Evolutionary conservation across 2,113 vertebrate species (phyloP).

Genomic region (Nothocercus nigrocapillus): DNA sequence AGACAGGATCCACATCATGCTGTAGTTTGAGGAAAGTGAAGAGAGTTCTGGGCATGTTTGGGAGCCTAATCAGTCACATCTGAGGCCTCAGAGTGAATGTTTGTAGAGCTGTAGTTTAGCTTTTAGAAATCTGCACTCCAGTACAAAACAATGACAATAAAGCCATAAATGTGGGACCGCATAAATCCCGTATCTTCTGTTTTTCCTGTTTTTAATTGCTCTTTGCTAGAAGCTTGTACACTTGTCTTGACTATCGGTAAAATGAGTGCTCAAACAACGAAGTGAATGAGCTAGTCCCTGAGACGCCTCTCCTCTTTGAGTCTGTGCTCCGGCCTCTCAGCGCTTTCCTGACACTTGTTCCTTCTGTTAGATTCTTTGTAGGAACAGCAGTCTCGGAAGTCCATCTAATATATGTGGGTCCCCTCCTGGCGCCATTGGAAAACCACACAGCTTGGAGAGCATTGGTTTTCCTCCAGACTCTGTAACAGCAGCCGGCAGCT

Average conservation of each 20-base stretch:
- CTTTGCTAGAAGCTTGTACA: constrained; percentile 7
- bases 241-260: constrained; percentile 19
- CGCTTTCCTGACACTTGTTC: constrained; percentile 46
- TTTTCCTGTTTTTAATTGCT: background rate
- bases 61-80: background rate
- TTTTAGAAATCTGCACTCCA: background rate
- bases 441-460: constrained; percentile 81
- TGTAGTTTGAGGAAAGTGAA: background rate
- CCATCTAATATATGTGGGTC: constrained; percentile 81
- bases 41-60: background rate
- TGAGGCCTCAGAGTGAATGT: background rate
- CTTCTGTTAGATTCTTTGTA: constrained; percentile 80
- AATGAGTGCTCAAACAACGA: background rate
- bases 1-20: background rate
- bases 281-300: background rate
- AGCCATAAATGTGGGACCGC: background rate
- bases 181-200: background rate
- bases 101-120: background rate
- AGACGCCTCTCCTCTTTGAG: background rate
- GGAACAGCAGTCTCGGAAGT: constrained; percentile 83
- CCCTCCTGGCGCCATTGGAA: constrained; percentile 82
- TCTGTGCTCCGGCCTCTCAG: background rate
- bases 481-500: constrained; percentile 85
- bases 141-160: background rate
- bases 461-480: constrained; percentile 82